These are phyloP conservation scores for Parthenolecanium corni DNA, from an alignment of 2,888 invertebrate species.

Conservation along the genomic window DNA sequence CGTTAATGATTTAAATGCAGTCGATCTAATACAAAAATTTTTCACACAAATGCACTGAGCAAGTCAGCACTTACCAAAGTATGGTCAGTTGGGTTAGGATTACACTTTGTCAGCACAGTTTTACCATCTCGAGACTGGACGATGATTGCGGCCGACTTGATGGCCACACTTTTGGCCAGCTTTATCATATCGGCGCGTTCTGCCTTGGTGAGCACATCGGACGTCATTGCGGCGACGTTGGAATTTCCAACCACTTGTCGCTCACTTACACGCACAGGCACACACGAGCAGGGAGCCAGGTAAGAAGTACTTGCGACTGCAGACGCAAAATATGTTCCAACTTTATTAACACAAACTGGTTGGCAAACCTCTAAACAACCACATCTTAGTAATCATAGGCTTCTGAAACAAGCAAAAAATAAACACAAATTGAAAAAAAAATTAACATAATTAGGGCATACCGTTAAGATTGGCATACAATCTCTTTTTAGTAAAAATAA, in stretches of 20 bases:
- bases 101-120: constrained; percentile 68
- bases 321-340: no score
- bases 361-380: neutral
- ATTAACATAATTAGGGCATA: neutral
- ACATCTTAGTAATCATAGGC: neutral
- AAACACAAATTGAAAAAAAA: neutral
- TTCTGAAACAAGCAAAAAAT: neutral
- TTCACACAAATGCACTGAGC: no score
- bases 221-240: neutral
- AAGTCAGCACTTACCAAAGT: constrained; percentile 68
- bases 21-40: no score
- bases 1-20: no score
- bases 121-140: constrained; percentile 84
- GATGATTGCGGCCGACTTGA: constrained; percentile 81
- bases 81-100: constrained; percentile 60
- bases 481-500: no score
- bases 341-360: no score
- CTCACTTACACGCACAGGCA: neutral
- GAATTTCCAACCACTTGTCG: neutral
- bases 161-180: constrained; percentile 74
- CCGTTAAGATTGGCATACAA: no score
- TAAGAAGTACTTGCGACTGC: no score
- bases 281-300: no score
- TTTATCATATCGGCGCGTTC: constrained; percentile 36
- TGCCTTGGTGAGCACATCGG: constrained; percentile 2